Percentiles rank a stretch among this genome's conserved stretches.
These are phyloP conservation scores for Atopsyche davidsoni DNA, from an alignment of 1,140 invertebrate genomes.

Conservation along the genomic window DNA sequence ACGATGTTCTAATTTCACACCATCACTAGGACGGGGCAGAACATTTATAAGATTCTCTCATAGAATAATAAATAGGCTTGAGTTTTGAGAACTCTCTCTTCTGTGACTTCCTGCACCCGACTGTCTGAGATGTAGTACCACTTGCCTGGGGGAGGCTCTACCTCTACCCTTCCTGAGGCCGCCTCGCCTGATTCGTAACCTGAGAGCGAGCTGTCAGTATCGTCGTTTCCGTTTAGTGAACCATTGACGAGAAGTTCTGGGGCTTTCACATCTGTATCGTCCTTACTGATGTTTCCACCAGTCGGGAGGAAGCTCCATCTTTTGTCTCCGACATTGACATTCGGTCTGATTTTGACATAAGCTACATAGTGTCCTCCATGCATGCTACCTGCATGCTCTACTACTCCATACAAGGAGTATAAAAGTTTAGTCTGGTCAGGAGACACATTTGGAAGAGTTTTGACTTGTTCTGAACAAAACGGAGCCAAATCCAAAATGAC, in stretches of 20 bases:
- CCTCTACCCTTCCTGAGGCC: constrained; percentile 34
- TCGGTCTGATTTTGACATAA: constrained; percentile 73
- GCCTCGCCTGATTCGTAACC: constrained; percentile 43
- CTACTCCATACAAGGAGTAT: constrained; percentile 91
- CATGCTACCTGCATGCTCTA: constrained; percentile 87
- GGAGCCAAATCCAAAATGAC: constrained; percentile 81
- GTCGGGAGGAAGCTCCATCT: constrained; percentile 64
- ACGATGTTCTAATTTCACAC: no score
- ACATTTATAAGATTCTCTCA: constrained; percentile 75
- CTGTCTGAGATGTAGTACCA: constrained; percentile 95
- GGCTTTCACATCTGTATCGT: constrained; percentile 35
- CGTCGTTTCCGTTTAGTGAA: constrained; percentile 31
- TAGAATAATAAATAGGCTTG: constrained; percentile 98
- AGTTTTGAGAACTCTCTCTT: constrained; percentile 72
- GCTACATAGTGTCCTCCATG: constrained; percentile 95
- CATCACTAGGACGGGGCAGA: neutral
- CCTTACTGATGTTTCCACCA: constrained; percentile 47
- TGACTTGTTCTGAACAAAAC: constrained; percentile 76
- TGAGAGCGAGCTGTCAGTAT: constrained; percentile 43
- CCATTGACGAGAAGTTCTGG: constrained; percentile 46
- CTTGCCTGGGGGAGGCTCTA: constrained; percentile 60
- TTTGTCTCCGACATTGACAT: constrained; percentile 52
- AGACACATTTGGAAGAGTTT: constrained; percentile 57
- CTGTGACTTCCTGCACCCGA: constrained; percentile 70
- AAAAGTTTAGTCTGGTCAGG: constrained; percentile 62